phyloP scores from a whole-genome alignment of 1,140 invertebrate genomes.

The Campoletis sonorensis region DNA sequence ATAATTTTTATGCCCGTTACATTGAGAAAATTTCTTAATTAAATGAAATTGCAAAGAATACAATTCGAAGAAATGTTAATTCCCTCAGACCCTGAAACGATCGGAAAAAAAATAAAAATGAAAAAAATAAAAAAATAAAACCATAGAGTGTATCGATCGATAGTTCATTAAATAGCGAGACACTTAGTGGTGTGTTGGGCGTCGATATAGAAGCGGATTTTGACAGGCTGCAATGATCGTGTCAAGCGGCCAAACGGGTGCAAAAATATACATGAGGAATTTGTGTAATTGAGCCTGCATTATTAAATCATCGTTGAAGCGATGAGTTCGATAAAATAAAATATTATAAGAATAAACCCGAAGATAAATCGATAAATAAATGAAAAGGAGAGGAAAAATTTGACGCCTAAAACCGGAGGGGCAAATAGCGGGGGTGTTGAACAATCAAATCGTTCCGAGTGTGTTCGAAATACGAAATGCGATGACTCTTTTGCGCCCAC shows the following conservation, averaged over 20 bases:
- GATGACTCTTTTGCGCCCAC: too few species aligned
- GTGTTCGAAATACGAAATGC: too few species aligned
- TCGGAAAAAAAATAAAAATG: too few species aligned
- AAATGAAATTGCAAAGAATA: too few species aligned
- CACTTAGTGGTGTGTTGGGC: background rate
- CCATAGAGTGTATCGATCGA: background rate
- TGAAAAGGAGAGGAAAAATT: slow-evolving; percentile 5
- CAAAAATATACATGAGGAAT: background rate
- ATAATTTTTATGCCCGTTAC: too few species aligned
- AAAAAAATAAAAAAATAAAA: background rate
- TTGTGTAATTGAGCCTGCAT: slow-evolving; percentile 33
- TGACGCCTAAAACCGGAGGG: background rate
- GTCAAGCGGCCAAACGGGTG: background rate
- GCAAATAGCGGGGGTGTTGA: slow-evolving; percentile 15
- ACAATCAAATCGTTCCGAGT: slow-evolving; percentile 30
- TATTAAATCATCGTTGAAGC: slow-evolving; percentile 19
- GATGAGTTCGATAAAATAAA: background rate
- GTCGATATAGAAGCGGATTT: background rate
- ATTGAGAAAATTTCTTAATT: too few species aligned
- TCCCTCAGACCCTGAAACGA: too few species aligned
- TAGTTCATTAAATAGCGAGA: background rate
- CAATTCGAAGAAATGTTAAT: too few species aligned
- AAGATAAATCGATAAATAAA: background rate
- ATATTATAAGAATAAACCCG: background rate
- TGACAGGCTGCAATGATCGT: slow-evolving; percentile 32